phyloP scores from a whole-genome alignment of 2,797 vertebrate species.

The Cercopithecus mitis region DNA sequence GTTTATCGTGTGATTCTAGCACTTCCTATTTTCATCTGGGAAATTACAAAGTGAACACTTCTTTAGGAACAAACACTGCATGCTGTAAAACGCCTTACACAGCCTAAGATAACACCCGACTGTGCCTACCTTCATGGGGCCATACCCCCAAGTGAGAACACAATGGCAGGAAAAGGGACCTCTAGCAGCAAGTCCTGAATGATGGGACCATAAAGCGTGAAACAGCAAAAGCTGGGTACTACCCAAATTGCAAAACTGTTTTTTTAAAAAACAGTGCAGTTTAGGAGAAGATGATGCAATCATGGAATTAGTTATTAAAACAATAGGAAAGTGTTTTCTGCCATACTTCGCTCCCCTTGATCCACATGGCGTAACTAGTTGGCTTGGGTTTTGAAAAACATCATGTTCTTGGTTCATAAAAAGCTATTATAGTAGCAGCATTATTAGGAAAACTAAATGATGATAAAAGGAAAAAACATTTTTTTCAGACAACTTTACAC shows the following conservation, averaged over 20 bases:
- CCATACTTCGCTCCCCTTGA: background rate
- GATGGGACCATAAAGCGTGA: background rate
- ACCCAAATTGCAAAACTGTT: background rate
- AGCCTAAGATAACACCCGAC: background rate
- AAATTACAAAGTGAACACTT: background rate
- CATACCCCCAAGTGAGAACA: rapidly evolving
- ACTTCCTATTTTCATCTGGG: background rate
- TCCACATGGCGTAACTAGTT: background rate
- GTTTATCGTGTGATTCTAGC: background rate
- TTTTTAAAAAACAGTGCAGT: rapidly evolving
- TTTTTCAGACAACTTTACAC: constrained; percentile 40
- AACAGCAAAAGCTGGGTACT: background rate
- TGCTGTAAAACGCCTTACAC: too few species aligned
- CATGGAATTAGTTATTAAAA: background rate
- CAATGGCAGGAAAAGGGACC: background rate
- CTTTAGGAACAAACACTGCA: background rate
- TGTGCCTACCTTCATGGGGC: background rate
- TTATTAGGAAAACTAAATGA: constrained; percentile 36
- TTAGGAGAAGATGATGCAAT: background rate
- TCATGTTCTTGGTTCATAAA: background rate
- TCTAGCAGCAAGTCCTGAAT: background rate
- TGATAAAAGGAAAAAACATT: background rate
- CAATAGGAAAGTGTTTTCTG: too few species aligned
- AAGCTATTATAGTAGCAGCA: background rate
- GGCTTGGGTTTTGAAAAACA: background rate